phyloP scores from a whole-genome alignment of 2,113 vertebrate genomes.

The Neodontobutis hainanensis region DNA sequence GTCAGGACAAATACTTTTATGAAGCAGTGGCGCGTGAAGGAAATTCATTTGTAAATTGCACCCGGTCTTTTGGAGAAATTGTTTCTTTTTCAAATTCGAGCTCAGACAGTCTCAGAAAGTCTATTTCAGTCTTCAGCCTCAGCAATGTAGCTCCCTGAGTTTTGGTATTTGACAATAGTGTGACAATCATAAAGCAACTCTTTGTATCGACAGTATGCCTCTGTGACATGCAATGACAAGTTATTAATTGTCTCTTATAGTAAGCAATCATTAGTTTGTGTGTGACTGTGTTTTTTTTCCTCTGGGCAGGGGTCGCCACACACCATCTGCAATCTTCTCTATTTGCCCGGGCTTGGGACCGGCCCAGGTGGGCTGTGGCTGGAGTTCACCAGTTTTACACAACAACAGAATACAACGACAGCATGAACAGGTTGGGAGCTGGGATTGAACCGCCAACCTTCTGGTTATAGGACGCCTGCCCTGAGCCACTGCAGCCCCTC shows the following conservation, averaged over 20 bases:
- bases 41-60: slow-evolving; percentile 78
- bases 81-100: slow-evolving; percentile 56
- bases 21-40: slow-evolving; percentile 65
- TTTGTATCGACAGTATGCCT: not conserved
- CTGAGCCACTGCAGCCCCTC: too few relatives aligned
- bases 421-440: too few relatives aligned
- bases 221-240: too few relatives aligned
- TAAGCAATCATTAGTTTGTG: too few relatives aligned
- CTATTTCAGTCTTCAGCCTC: not conserved
- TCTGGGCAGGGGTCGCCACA: too few relatives aligned
- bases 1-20: slow-evolving; percentile 78
- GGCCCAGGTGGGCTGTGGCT: too few relatives aligned
- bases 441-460: too few relatives aligned
- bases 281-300: too few relatives aligned
- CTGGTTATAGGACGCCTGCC: too few relatives aligned
- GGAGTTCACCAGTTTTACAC: not conserved
- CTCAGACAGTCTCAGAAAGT: slow-evolving; percentile 30
- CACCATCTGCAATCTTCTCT: too few relatives aligned
- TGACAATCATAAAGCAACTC: not conserved
- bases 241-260: too few relatives aligned
- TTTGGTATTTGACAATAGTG: slow-evolving; percentile 2
- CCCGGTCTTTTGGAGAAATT: slow-evolving; percentile 64
- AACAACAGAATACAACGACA: not conserved
- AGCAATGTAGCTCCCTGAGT: not conserved
- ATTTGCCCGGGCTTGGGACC: too few relatives aligned